Evolutionary conservation across 2,113 vertebrate species (phyloP).

Genomic region (Cinclus cinclus): DNA sequence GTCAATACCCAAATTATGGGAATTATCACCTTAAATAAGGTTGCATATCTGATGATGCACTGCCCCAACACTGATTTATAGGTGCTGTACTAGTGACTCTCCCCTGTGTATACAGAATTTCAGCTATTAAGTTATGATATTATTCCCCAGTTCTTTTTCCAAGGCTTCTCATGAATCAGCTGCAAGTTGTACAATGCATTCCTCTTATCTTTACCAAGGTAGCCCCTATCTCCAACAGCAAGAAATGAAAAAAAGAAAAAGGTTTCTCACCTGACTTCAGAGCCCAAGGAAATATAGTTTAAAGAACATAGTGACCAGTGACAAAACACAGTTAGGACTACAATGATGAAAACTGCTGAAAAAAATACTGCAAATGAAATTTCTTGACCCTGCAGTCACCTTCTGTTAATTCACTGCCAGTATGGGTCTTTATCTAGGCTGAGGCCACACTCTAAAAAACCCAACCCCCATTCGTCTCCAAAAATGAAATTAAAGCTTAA

Average conservation of each 20-base stretch:
- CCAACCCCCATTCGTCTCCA: not conserved
- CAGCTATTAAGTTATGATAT: not conserved
- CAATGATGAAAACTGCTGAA: not conserved
- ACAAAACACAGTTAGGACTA: not conserved
- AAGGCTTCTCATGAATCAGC: not conserved
- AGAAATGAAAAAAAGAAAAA: not conserved
- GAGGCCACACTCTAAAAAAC: not conserved
- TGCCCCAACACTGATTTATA: not conserved
- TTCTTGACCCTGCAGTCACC: not conserved
- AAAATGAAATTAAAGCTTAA: not conserved
- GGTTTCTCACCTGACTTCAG: not conserved
- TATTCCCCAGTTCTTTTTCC: not conserved
- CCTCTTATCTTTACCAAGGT: not conserved
- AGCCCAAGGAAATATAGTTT: not conserved
- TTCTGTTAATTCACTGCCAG: not conserved
- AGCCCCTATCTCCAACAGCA: not conserved
- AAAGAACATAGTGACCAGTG: not conserved
- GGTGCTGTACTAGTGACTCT: not conserved
- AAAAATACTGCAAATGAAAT: not conserved
- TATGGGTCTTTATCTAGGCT: not conserved
- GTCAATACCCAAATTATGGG: constrained; percentile 39
- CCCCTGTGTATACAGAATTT: not conserved
- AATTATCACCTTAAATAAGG: constrained; percentile 29
- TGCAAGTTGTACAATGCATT: not conserved
- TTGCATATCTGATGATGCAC: not conserved